These are phyloP conservation scores for Neotragus pygmaeus DNA, from an alignment of 2,113 vertebrate genomes.

Conservation along the genomic window DNA sequence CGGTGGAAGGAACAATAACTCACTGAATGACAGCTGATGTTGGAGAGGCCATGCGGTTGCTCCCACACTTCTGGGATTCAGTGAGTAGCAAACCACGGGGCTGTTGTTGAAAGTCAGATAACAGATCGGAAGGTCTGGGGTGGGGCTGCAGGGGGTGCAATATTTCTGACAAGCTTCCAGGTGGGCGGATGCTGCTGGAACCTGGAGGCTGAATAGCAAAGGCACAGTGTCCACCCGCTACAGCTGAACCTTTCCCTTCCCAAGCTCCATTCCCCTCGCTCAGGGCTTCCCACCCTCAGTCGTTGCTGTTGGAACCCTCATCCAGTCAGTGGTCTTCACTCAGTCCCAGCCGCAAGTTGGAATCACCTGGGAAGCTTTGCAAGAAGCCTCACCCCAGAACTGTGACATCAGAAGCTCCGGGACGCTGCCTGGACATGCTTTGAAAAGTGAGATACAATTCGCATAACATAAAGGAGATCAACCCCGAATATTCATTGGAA, in stretches of 20 bases:
- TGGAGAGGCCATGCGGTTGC: neutral
- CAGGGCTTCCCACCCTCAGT: rapidly evolving
- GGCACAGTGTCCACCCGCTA: rapidly evolving
- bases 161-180: neutral
- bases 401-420: neutral
- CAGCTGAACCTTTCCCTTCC: neutral
- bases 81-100: rapidly evolving
- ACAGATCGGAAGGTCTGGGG: rapidly evolving
- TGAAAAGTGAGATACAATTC: neutral
- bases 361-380: neutral
- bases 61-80: too few species aligned
- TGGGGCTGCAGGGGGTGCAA: rapidly evolving
- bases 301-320: rapidly evolving
- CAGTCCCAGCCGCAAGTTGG: neutral
- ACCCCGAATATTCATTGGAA: neutral
- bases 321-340: neutral
- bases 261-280: rapidly evolving
- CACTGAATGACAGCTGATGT: rapidly evolving
- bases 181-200: neutral
- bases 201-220: rapidly evolving
- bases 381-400: neutral
- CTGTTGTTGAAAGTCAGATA: too few species aligned
- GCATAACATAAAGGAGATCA: neutral
- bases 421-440: neutral
- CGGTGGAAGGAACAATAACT: rapidly evolving